Evolutionary conservation across 2,113 vertebrate species (phyloP).

Genomic region (Brienomyrus brachyistius): DNA sequence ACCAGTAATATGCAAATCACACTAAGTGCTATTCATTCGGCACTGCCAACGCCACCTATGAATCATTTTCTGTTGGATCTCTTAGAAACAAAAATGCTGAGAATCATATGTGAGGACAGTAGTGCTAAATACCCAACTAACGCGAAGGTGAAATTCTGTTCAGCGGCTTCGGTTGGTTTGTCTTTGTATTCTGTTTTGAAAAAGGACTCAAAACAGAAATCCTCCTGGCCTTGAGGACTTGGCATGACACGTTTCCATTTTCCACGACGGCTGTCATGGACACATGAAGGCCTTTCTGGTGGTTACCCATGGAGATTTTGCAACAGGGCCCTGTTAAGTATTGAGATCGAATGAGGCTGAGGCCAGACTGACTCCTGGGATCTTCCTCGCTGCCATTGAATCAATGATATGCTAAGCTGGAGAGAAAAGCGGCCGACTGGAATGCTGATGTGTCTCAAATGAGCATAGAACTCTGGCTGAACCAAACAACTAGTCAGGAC

Average conservation of each 20-base stretch:
- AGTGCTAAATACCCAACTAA: neutral
- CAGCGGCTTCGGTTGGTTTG: neutral
- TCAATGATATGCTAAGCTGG: neutral
- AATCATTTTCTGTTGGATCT: neutral
- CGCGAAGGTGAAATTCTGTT: neutral
- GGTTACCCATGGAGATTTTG: neutral
- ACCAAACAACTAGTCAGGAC: neutral
- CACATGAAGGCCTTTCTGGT: neutral
- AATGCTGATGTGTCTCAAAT: neutral
- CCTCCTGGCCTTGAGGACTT: neutral
- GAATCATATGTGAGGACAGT: neutral
- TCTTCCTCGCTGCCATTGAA: neutral
- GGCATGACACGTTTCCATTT: neutral
- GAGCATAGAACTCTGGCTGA: constrained; percentile 1
- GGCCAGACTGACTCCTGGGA: neutral
- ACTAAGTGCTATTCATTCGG: neutral
- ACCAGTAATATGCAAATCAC: neutral
- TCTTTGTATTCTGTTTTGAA: neutral
- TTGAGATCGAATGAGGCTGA: neutral
- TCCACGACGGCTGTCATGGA: neutral
- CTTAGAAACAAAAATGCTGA: neutral
- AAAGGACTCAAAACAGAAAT: neutral
- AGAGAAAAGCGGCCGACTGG: neutral
- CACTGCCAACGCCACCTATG: neutral
- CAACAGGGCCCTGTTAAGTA: neutral